Percentiles rank a stretch among this genome's conserved stretches.
phyloP scores from a whole-genome alignment of 2,888 invertebrate species.

The Dryobota labecula region DNA sequence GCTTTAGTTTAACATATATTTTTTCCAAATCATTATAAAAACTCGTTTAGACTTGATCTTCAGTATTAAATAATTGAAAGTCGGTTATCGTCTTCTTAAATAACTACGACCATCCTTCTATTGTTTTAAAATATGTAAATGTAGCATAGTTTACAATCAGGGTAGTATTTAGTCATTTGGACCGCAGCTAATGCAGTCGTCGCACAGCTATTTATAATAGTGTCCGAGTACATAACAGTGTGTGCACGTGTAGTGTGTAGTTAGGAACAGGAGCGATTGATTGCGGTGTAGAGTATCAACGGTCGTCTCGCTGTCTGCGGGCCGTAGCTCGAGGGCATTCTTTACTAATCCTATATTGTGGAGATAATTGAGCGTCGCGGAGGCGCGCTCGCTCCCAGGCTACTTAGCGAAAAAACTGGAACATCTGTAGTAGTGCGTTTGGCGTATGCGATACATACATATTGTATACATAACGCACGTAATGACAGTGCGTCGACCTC shows the following conservation, averaged over 20 bases:
- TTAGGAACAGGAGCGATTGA: conserved; percentile 69
- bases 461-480: conserved; percentile 49
- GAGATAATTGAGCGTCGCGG: conserved; percentile 53
- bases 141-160: conserved; percentile 39
- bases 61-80: too few relatives aligned
- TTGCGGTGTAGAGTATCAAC: conserved; percentile 69
- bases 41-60: too few relatives aligned
- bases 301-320: conserved; percentile 76
- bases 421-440: conserved; percentile 69
- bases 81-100: too few relatives aligned
- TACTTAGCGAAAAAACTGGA: conserved; percentile 70
- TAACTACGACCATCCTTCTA: conserved; percentile 11
- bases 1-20: too few relatives aligned
- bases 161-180: conserved; percentile 50
- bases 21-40: too few relatives aligned
- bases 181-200: conserved; percentile 52
- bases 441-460: conserved; percentile 69
- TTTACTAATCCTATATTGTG: conserved; percentile 67
- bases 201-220: conserved; percentile 57
- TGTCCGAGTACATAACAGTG: conserved; percentile 53
- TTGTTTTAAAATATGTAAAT: conserved; percentile 49
- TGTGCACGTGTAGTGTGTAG: conserved; percentile 66
- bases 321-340: conserved; percentile 65
- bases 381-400: conserved; percentile 36
- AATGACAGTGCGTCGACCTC: conserved; percentile 70